Percentiles rank a stretch among this genome's conserved stretches.
Conservation (phyloP, 2,888 invertebrate species). For the Aleiodes alternator region DNA sequence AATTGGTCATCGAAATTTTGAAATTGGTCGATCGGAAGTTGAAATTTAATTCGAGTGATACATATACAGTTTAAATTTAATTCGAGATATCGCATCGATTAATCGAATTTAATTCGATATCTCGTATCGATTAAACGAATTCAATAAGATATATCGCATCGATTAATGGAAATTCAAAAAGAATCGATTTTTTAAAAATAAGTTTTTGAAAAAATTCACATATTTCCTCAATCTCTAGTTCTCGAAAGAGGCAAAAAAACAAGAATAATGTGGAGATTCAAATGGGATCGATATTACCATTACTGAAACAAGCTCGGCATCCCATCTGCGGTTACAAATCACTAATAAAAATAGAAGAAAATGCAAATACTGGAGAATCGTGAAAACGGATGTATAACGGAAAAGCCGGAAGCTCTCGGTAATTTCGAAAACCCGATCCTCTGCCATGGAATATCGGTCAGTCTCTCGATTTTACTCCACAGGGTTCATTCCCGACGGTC, state of each 20-base stretch:
- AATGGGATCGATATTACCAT: conserved; percentile 31
- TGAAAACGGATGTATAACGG: conserved; percentile 38
- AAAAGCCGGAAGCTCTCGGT: conserved; percentile 43
- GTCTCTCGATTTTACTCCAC: conserved; percentile 39
- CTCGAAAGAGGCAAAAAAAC: not conserved
- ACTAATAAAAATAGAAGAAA: conserved; percentile 20
- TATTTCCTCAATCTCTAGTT: no score
- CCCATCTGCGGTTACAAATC: conserved; percentile 42
- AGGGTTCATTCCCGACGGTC: conserved; percentile 63
- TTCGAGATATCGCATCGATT: no score
- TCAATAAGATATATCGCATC: no score
- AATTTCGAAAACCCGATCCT: conserved; percentile 38
- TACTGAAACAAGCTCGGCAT: conserved; percentile 10
- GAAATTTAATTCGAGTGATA: no score
- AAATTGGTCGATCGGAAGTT: no score
- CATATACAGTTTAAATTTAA: no score
- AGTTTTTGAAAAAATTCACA: no score
- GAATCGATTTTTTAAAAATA: no score
- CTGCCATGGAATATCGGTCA: conserved; percentile 14
- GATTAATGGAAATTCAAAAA: no score
- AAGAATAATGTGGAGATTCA: conserved; percentile 12
- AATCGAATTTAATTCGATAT: no score
- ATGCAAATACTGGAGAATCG: not conserved
- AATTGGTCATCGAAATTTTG: no score
- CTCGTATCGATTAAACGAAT: no score